Percentiles rank a stretch among this genome's conserved stretches.
Conservation (phyloP, 2,113 vertebrate genomes). For the Mola mola region DNA sequence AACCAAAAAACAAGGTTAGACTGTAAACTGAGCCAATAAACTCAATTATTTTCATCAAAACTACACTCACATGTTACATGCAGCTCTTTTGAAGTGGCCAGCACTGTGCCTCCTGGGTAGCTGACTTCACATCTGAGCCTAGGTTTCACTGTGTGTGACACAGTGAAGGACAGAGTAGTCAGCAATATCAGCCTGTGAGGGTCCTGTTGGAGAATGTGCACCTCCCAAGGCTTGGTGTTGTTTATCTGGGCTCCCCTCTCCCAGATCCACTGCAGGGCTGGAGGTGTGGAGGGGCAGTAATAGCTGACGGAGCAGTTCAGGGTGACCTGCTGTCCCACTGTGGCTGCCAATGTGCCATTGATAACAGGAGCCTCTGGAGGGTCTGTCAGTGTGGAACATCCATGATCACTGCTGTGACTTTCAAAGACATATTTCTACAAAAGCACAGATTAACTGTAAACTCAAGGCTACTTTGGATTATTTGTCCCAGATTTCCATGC, state of each 20-base stretch:
- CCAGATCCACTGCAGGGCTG: constrained; percentile 74
- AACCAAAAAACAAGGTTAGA: neutral
- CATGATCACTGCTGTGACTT: too few species aligned
- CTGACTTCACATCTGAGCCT: constrained; percentile 74
- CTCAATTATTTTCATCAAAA: neutral
- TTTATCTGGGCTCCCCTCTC: constrained; percentile 53
- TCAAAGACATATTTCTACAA: too few species aligned
- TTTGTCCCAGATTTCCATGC: too few species aligned
- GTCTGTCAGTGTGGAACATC: constrained; percentile 65
- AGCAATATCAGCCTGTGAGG: constrained; percentile 47
- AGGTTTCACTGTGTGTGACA: constrained; percentile 69
- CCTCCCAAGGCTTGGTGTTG: constrained; percentile 21
- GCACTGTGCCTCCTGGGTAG: constrained; percentile 48
- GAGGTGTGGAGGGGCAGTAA: constrained; percentile 74
- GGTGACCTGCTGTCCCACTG: constrained; percentile 72
- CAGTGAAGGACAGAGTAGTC: constrained; percentile 71
- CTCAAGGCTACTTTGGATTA: too few species aligned
- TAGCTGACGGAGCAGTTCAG: constrained; percentile 78
- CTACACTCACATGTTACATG: constrained; percentile 79
- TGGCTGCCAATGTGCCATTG: constrained; percentile 58
- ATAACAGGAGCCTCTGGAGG: constrained; percentile 71
- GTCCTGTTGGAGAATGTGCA: constrained; percentile 13
- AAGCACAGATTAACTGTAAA: too few species aligned
- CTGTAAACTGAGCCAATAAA: neutral
- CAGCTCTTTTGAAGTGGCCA: constrained; percentile 43